Percentiles rank a stretch among this genome's conserved stretches.
Conservation (phyloP, 1,140 invertebrate species). For the Drosophila albomicans region DNA sequence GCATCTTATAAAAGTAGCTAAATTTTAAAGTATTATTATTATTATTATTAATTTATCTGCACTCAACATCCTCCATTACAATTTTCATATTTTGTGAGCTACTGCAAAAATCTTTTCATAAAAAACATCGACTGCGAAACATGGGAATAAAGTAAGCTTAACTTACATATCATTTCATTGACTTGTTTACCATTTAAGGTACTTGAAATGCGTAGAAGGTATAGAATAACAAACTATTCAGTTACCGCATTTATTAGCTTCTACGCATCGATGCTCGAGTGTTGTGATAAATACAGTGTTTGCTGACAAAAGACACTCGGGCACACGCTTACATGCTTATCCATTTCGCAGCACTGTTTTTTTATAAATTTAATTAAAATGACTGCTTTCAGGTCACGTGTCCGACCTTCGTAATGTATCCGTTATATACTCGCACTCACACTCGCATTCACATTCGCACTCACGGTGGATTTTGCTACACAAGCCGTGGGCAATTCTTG, state of each 20-base stretch:
- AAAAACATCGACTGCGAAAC: neutral
- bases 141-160: neutral
- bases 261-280: constrained; percentile 1
- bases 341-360: constrained; percentile 64
- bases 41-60: too few species aligned
- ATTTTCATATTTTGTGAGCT: too few species aligned
- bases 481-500: constrained; percentile 46
- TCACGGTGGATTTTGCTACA: constrained; percentile 36
- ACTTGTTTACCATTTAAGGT: neutral
- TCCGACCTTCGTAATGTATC: constrained; percentile 80
- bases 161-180: neutral
- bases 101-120: too few species aligned
- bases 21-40: too few species aligned
- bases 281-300: constrained; percentile 12
- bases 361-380: constrained; percentile 84
- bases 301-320: constrained; percentile 75
- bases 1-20: too few species aligned
- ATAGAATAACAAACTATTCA: constrained; percentile 21
- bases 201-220: neutral
- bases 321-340: constrained; percentile 53
- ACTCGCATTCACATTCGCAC: neutral
- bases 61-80: too few species aligned
- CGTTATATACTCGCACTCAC: constrained; percentile 42
- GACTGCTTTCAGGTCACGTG: constrained; percentile 77
- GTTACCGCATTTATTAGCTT: constrained; percentile 25